Evolutionary conservation across 2,797 vertebrate genomes (phyloP).

Genomic region (Eulemur rubriventer): DNA sequence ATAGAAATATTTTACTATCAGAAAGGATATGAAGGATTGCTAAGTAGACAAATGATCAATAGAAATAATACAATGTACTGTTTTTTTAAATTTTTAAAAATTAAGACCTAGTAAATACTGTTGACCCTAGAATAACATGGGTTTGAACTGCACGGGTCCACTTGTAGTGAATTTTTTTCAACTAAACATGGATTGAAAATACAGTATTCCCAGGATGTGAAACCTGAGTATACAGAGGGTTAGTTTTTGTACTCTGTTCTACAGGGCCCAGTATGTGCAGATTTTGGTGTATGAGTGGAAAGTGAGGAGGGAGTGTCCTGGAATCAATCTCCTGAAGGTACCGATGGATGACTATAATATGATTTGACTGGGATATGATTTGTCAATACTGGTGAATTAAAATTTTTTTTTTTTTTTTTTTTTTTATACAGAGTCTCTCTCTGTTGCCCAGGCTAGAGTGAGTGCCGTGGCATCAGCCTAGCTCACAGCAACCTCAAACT

Average conservation of each 20-base stretch:
- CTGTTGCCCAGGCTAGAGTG: no score
- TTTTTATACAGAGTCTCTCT: no score
- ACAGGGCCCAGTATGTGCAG: background rate
- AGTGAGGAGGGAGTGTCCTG: background rate
- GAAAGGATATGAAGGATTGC: constrained; percentile 14
- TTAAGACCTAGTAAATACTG: constrained; percentile 35
- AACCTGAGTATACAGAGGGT: background rate
- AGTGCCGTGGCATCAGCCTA: no score
- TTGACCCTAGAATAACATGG: background rate
- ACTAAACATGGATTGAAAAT: background rate
- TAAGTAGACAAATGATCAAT: background rate
- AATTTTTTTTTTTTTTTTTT: no score
- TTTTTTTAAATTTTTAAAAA: background rate
- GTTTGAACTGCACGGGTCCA: background rate
- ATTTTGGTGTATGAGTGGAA: background rate
- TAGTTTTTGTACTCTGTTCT: background rate
- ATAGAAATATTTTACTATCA: constrained; percentile 17
- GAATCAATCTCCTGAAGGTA: background rate
- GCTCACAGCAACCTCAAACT: no score
- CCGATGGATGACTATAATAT: background rate
- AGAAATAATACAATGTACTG: background rate
- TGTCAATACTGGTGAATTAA: constrained; percentile 24
- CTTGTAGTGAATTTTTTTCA: background rate
- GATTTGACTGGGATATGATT: background rate
- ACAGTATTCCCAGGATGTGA: background rate